Conservation (phyloP, 1,140 invertebrate genomes). For the Apis mellifera region Amel_HAv3.1 CM009943.2:3095501-3096000, state of each 20-base stretch:
- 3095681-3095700: conserved; percentile 75
- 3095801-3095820: conserved; percentile 97
- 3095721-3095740: conserved; percentile 33
- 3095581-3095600: conserved; percentile 73
- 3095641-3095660: conserved; percentile 76
- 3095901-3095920: too few species aligned
- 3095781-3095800: conserved; percentile 72
- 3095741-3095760: too few species aligned
- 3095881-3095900: conserved; percentile 45
- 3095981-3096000: too few species aligned
- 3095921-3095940: too few species aligned
- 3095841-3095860: conserved; percentile 98
- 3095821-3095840: conserved; percentile 97
- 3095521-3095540: background rate
- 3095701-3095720: conserved; percentile 62
- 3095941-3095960: too few species aligned
- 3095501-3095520: too few species aligned
- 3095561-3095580: conserved; percentile 51
- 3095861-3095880: conserved; percentile 87
- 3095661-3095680: conserved; percentile 79
- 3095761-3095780: conserved; percentile 9
- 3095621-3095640: conserved; percentile 20
- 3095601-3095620: conserved; percentile 79
- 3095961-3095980: too few species aligned
- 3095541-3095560: background rate